Conservation (phyloP, 92 coral and sea anemone species). For the Porites lobata region DNA sequence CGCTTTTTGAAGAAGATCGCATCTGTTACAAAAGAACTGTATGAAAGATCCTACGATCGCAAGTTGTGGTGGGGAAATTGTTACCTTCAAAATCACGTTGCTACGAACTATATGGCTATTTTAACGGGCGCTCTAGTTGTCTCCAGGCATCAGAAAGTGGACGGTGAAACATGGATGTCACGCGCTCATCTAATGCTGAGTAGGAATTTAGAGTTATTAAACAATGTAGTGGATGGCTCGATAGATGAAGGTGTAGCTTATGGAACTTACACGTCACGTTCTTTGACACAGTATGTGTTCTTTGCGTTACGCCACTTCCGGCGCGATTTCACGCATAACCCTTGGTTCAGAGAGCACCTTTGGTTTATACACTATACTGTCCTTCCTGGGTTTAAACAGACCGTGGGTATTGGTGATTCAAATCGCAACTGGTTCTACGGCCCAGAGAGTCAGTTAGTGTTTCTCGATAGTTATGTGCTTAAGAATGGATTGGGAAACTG, state of each 20-base stretch:
- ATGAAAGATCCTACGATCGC: conserved; percentile 41
- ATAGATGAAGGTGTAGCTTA: conserved; percentile 94
- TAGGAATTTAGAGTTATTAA: conserved; percentile 73
- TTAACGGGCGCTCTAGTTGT: conserved; percentile 83
- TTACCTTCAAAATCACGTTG: conserved; percentile 94
- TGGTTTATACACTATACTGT: conserved; percentile 86
- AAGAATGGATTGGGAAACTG: conserved; percentile 90
- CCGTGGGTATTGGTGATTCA: conserved; percentile 91
- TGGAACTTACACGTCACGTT: conserved; percentile 92
- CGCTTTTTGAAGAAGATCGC: conserved; percentile 72
- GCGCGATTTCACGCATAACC: conserved; percentile 63
- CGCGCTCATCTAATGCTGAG: conserved; percentile 80
- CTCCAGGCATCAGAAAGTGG: conserved; percentile 61
- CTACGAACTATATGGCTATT: conserved; percentile 90
- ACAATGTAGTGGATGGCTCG: conserved; percentile 92
- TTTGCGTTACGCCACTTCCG: conserved; percentile 87
- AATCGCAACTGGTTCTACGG: conserved; percentile 91
- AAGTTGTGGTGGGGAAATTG: conserved; percentile 81
- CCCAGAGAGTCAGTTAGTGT: conserved; percentile 90
- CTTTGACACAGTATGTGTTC: conserved; percentile 88
- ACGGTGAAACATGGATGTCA: conserved; percentile 72
- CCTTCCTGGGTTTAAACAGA: conserved; percentile 83
- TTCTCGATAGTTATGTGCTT: conserved; percentile 81
- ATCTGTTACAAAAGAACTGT: conserved; percentile 72
- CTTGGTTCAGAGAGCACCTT: conserved; percentile 88